These are phyloP conservation scores for Ligdia adustata DNA, from an alignment of 2,888 invertebrate genomes.

Conservation along the genomic window DNA sequence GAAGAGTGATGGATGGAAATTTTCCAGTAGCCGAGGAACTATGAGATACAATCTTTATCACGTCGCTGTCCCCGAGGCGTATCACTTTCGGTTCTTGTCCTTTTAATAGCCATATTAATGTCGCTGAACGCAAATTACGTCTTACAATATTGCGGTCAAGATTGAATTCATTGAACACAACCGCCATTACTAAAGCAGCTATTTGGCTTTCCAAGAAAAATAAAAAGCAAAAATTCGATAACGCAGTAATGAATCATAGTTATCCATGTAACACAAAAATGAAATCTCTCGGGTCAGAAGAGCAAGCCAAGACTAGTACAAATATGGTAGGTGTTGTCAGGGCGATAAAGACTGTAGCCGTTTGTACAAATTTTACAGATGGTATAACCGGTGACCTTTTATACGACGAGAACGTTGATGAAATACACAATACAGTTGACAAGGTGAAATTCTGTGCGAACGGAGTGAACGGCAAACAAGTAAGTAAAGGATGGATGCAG, in stretches of 20 bases:
- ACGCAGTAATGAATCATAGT: slow-evolving; percentile 31
- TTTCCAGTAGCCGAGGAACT: slow-evolving; percentile 24
- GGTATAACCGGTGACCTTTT: slow-evolving; percentile 51
- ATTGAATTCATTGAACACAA: slow-evolving; percentile 13
- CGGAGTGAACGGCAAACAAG: slow-evolving; percentile 68
- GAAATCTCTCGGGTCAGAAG: slow-evolving; percentile 14
- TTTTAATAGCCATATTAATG: slow-evolving; percentile 22
- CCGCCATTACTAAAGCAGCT: slow-evolving; percentile 11
- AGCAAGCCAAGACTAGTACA: not conserved
- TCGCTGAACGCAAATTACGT: slow-evolving; percentile 17
- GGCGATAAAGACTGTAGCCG: slow-evolving; percentile 32
- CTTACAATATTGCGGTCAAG: slow-evolving; percentile 23
- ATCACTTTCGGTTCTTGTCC: slow-evolving; percentile 24
- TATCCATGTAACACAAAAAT: slow-evolving; percentile 24
- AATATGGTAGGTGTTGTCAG: slow-evolving; percentile 31
- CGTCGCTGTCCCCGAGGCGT: slow-evolving; percentile 24
- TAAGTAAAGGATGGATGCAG: slow-evolving; percentile 61
- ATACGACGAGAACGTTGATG: slow-evolving; percentile 54
- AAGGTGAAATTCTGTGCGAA: slow-evolving; percentile 70
- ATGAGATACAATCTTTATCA: slow-evolving; percentile 27
- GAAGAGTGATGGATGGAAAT: slow-evolving; percentile 33
- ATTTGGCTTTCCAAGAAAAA: slow-evolving; percentile 9
- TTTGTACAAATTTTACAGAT: slow-evolving; percentile 35
- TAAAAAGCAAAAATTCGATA: slow-evolving; percentile 31
- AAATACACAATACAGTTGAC: slow-evolving; percentile 63